Conservation (phyloP, 2,113 vertebrate species). For the Anas platyrhynchos region DNA sequence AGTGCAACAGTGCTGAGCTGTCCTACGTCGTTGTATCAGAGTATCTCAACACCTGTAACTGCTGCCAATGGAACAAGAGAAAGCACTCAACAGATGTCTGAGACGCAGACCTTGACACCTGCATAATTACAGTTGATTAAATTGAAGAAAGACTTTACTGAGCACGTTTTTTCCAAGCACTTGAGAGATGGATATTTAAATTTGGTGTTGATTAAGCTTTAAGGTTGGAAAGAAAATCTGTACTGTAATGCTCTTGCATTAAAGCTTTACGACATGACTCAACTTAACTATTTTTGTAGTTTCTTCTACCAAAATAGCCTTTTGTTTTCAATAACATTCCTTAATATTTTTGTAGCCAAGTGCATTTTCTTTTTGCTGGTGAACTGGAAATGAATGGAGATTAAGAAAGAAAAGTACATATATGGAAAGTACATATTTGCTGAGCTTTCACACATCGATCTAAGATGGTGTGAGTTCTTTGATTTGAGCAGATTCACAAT, state of each 20-base stretch:
- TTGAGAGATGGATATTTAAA: constrained; percentile 79
- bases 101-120: constrained; percentile 75
- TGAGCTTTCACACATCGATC: constrained; percentile 59
- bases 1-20: constrained; percentile 27
- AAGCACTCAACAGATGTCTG: constrained; percentile 54
- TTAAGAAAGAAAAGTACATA: not conserved
- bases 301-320: constrained; percentile 88
- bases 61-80: constrained; percentile 78
- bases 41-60: constrained; percentile 40
- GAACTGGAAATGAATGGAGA: constrained; percentile 72
- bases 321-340: constrained; percentile 87
- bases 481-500: constrained; percentile 54
- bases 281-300: constrained; percentile 96
- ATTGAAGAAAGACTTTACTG: constrained; percentile 61
- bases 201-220: constrained; percentile 81
- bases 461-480: constrained; percentile 45
- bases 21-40: constrained; percentile 45
- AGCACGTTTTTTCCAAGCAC: constrained; percentile 71
- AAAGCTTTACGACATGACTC: constrained; percentile 86
- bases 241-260: constrained; percentile 83
- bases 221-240: constrained; percentile 80
- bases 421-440: constrained; percentile 63
- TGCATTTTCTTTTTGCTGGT: constrained; percentile 77
- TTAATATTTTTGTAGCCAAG: constrained; percentile 82
- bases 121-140: constrained; percentile 64